Percentiles rank a stretch among this genome's conserved stretches.
phyloP scores from a whole-genome alignment of 2,888 invertebrate genomes.

The Coecobrya sp. region DNA sequence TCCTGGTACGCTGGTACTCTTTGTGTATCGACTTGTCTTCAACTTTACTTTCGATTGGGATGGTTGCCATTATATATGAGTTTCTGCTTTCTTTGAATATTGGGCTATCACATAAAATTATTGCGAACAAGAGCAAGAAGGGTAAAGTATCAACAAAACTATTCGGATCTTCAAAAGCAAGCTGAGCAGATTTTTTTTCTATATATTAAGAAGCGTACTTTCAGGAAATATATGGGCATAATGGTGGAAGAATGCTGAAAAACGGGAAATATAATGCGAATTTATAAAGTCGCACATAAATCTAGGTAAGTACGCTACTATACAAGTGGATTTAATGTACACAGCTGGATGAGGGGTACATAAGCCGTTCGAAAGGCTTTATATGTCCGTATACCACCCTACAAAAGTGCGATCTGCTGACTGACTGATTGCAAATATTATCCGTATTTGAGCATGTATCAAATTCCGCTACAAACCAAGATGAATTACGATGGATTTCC shows the following conservation, averaged over 20 bases:
- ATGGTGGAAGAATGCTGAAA: constrained; percentile 37
- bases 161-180: neutral
- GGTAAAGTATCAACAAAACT: constrained; percentile 38
- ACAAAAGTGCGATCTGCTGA: constrained; percentile 2
- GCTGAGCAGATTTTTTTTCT: constrained; percentile 16
- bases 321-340: constrained; percentile 40
- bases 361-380: no score
- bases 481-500: constrained; percentile 71
- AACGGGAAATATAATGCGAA: constrained; percentile 60
- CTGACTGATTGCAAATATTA: constrained; percentile 61
- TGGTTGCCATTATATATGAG: constrained; percentile 9
- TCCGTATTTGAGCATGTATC: constrained; percentile 52
- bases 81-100: constrained; percentile 36
- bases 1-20: neutral
- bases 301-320: constrained; percentile 31
- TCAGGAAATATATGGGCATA: neutral
- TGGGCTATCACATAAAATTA: constrained; percentile 32
- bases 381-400: neutral
- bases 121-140: neutral
- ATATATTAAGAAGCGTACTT: neutral
- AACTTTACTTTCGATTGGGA: constrained; percentile 38
- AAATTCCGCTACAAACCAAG: constrained; percentile 26
- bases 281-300: constrained; percentile 63
- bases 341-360: neutral
- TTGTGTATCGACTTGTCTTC: constrained; percentile 43